Evolutionary conservation across 2,797 vertebrate genomes (phyloP).

Genomic region (Sebastes melanostomus): DNA sequence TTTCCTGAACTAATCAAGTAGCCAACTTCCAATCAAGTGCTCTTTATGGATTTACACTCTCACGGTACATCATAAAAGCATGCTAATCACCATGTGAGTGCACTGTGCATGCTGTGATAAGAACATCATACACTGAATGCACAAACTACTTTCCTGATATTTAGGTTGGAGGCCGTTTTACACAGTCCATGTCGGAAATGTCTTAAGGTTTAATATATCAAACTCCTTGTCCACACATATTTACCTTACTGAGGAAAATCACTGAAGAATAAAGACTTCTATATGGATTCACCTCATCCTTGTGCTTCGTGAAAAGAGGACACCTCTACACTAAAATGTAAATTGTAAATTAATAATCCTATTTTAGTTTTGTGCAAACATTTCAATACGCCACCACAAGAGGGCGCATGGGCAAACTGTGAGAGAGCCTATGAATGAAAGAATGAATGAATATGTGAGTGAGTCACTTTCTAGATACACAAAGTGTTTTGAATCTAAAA

Average conservation of each 20-base stretch:
- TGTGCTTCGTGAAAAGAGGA: not conserved
- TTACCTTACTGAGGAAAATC: not conserved
- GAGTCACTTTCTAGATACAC: not conserved
- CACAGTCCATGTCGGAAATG: not conserved
- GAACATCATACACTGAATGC: not conserved
- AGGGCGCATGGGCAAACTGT: not conserved
- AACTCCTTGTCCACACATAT: not conserved
- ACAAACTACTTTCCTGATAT: not conserved
- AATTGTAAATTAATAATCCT: not conserved
- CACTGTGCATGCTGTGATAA: not conserved
- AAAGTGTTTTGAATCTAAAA: not conserved
- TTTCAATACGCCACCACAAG: not conserved
- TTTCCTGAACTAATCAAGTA: not conserved
- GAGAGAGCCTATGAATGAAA: not conserved
- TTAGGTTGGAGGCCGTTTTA: not conserved
- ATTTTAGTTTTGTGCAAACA: not conserved
- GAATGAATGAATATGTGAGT: not conserved
- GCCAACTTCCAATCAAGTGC: constrained; percentile 11
- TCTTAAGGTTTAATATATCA: not conserved
- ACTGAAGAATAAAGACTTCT: not conserved
- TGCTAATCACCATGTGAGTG: not conserved
- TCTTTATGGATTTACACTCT: not conserved
- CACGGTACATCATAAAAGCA: not conserved
- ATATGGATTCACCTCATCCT: not conserved
- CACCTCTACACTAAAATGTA: not conserved